Evolutionary conservation across 2,888 invertebrate species (phyloP), one percentile per base, ranked within the genome.

Genomic region (Ectemnius lituratus): DNA sequence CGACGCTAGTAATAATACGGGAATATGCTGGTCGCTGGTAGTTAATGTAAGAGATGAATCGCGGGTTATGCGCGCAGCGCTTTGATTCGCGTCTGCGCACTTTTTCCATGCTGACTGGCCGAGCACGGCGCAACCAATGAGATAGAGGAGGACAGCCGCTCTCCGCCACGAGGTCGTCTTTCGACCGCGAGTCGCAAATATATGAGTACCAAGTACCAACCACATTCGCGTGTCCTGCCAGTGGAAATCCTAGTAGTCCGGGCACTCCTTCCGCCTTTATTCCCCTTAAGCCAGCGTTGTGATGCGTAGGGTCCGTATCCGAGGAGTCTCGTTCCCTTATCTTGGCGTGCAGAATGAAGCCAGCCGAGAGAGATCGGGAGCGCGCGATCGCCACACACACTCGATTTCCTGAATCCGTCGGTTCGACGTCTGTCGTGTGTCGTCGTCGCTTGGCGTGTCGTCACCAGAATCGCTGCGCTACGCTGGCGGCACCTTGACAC

Each of bases 401-500:
- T 61, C 8, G 73, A 76, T 67, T 77, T 76, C 76, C 73, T 77
- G 52, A 16, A 52, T 14, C 52, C 68, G 77, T 77, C 58, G 72
- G 37, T 60, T 73, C 62, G 59, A 70, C 65, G 71, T 63, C 74
- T 67, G 65, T 64, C 37, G 37, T 63, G 77, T 67, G 65, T 64
- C 37, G 37, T 37, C 28, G 28, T 37, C 57, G 57, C 52, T 20
- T 23, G 46, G 79, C 64, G 81, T 77, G 73, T 71, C 72, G 72
- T 71, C 73, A 73, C 74, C 70, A 68, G 67, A 76, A 80, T 79
- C 71, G 80, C 81, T 73, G 62, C 68, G 74, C 80, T 80, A 81
- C 73, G 80, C 77, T 62, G 79, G 75, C 78, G 78, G 79, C 78
- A 84, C 86, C 86, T 86, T 85, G 87, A 86, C 87, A 85, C 87